Evolutionary conservation across 2,888 invertebrate genomes (phyloP).

Genomic region (Timandra comae): DNA sequence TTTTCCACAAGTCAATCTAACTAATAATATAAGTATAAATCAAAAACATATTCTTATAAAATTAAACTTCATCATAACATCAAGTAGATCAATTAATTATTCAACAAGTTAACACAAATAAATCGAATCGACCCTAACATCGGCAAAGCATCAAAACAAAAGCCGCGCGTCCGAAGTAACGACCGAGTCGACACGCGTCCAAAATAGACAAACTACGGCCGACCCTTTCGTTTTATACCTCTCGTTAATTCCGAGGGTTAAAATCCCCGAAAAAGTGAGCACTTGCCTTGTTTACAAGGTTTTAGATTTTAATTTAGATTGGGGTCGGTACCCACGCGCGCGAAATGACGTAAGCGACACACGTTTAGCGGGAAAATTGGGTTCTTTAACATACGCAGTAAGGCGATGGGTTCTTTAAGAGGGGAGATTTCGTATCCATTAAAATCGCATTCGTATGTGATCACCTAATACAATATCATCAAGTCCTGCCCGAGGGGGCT

Average conservation of each 20-base stretch:
- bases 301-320: constrained; percentile 79
- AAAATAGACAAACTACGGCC: constrained; percentile 23
- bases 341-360: constrained; percentile 50
- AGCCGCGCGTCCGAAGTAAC: too few relatives aligned
- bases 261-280: constrained; percentile 78
- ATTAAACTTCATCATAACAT: too few relatives aligned
- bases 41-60: too few relatives aligned
- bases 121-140: background rate
- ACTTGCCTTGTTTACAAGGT: constrained; percentile 79
- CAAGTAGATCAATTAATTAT: too few relatives aligned
- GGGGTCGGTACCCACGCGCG: constrained; percentile 47
- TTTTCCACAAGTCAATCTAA: too few relatives aligned
- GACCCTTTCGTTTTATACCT: constrained; percentile 57
- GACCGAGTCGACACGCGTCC: constrained; percentile 13
- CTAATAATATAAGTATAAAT: too few relatives aligned
- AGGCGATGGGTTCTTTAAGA: constrained; percentile 26
- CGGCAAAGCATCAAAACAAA: too few relatives aligned
- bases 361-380: constrained; percentile 31
- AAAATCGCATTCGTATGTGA: constrained; percentile 77
- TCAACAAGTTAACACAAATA: background rate
- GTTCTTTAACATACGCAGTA: constrained; percentile 32
- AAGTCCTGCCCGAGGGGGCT: constrained; percentile 64
- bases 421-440: constrained; percentile 62
- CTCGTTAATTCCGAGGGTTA: constrained; percentile 75
- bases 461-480: constrained; percentile 78